These are phyloP conservation scores for Ardeotis arabs DNA, from an alignment of 2,113 vertebrate species.

Conservation along the genomic window DNA sequence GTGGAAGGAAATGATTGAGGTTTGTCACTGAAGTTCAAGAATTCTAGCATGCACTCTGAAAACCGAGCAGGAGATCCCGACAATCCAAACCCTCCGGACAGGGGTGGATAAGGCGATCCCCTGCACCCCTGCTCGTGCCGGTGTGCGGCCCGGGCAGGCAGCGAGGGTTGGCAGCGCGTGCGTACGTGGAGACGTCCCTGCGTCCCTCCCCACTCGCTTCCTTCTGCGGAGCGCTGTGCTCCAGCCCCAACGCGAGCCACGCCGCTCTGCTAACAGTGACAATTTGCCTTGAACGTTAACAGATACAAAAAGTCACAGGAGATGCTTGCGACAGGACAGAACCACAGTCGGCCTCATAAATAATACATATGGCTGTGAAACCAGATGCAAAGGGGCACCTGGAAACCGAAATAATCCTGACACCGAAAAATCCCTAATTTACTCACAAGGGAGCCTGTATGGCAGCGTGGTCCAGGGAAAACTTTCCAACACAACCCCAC, in stretches of 20 bases:
- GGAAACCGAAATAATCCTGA: not conserved
- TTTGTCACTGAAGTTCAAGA: not conserved
- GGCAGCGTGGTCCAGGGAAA: not conserved
- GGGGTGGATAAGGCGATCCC: not conserved
- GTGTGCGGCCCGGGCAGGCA: not conserved
- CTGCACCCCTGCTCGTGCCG: too few species aligned
- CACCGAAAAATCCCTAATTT: too few species aligned
- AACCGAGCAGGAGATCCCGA: not conserved
- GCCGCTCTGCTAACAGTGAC: fast-evolving
- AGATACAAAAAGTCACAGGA: not conserved
- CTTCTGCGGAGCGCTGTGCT: not conserved
- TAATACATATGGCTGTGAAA: not conserved
- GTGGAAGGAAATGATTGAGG: not conserved
- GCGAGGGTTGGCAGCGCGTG: not conserved
- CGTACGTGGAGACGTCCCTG: too few species aligned
- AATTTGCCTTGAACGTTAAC: fast-evolving
- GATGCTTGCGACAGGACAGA: not conserved
- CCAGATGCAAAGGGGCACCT: not conserved
- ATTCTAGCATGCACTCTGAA: not conserved
- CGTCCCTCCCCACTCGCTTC: not conserved
- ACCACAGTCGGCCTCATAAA: not conserved
- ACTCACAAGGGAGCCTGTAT: not conserved
- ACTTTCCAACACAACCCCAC: not conserved
- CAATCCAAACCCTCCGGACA: fast-evolving
- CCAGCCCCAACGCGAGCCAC: fast-evolving